Evolutionary conservation across 1,140 invertebrate genomes (phyloP), one percentile per base, ranked within the genome.

Genomic region (Arctopsyche grandis): DNA sequence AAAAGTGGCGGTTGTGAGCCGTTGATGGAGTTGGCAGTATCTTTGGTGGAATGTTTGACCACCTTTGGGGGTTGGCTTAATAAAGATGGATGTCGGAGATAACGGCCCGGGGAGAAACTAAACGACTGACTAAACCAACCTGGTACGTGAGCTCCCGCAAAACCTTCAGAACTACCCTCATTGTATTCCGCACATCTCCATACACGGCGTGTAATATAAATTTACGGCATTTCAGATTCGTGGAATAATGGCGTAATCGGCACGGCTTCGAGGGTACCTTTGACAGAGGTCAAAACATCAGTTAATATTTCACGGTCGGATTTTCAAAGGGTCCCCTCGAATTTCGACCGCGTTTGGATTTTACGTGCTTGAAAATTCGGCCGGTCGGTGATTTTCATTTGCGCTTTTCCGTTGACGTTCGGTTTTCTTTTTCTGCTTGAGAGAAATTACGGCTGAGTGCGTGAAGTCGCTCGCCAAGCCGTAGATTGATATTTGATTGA

Each of bases 31-130:
- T 19, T 19, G 56, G 56, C 21, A 19, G 56, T 60, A 60, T 19
- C 16, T 60, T 60, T 60, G 56, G n/a, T 21, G 16, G 21, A 60
- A 60, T 60, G 56, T 60, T 60, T 60, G 56, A 60, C 16, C 56
- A 60, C 63, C 24, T 66, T 24, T 66, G 63, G 24, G 69, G 5
- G 14, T 46, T 46, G 19, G n/a, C 43, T 9, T 75, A 75, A 75
- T 75, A 58, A 75, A 75, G 71, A 75, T 75, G 22, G 24, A 75
- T 75, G 43, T 16, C 22, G 48, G 24, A 56, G 71, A 75, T 75
- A 56, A 75, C 22, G 24, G 52, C 44, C 4, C 5, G 22, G 9
- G 21, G 12, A 48, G 71, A 52, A 56, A 19, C 70, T 46, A 73
- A 75, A 75, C 22, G 71, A 75, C 71, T 21, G 14, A 7, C 24